A percentile compares a stretch with the other conserved stretches of the same genome.
Conservation (phyloP, 1,140 invertebrate genomes). For the Notospermus geniculatus region DNA sequence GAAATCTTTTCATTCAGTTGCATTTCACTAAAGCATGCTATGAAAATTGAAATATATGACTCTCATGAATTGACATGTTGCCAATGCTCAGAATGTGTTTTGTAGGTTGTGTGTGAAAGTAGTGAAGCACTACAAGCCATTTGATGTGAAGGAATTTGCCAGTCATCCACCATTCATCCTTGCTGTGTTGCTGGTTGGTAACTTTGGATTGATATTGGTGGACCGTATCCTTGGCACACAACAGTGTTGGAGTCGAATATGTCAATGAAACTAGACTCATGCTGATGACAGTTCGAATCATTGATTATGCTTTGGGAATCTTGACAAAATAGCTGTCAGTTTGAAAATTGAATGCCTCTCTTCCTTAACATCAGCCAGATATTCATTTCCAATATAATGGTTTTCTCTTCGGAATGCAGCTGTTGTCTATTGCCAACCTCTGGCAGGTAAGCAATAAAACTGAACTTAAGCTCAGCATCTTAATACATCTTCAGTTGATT, state of each 20-base stretch:
- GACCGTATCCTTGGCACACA: conserved; percentile 76
- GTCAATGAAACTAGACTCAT: too few relatives aligned
- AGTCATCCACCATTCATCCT: conserved; percentile 38
- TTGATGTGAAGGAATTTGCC: too few relatives aligned
- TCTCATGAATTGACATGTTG: too few relatives aligned
- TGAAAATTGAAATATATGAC: conserved; percentile 1
- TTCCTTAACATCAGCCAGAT: conserved; percentile 56
- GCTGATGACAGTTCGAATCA: too few relatives aligned
- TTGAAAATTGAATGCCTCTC: too few relatives aligned
- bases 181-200: conserved; percentile 68
- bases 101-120: conserved; percentile 31
- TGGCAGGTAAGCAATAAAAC: conserved; percentile 55
- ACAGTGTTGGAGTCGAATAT: too few relatives aligned
- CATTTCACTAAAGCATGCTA: not conserved
- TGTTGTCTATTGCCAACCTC: conserved; percentile 78
- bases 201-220: conserved; percentile 87
- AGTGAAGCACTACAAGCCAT: conserved; percentile 10
- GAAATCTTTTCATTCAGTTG: too few relatives aligned
- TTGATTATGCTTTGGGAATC: too few relatives aligned
- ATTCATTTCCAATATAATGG: conserved; percentile 99
- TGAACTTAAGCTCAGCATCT: too few relatives aligned
- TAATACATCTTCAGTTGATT: too few relatives aligned
- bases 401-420: conserved; percentile 86
- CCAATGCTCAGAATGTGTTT: too few relatives aligned
- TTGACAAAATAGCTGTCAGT: too few relatives aligned